phyloP scores from a whole-genome alignment of 1,140 invertebrate genomes.

The Drosophila lacteicornis region DNA sequence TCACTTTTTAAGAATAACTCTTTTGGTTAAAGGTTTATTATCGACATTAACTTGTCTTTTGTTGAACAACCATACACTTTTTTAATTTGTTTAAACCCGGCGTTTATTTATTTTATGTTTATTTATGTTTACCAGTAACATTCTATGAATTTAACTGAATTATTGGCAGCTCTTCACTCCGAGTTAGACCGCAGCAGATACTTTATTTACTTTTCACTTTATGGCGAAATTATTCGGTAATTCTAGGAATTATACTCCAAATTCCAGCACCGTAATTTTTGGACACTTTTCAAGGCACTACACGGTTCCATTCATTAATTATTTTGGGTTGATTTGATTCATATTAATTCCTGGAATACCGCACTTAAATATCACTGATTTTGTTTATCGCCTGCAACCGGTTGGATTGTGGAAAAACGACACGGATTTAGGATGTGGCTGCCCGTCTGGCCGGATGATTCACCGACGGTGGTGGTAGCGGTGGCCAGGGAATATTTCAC shows the following conservation, averaged over 20 bases:
- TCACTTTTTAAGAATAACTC: neutral
- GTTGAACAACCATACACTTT: neutral
- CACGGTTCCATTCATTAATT: neutral
- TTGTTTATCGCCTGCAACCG: slow-evolving; percentile 30
- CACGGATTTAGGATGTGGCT: slow-evolving; percentile 44
- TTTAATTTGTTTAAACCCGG: neutral
- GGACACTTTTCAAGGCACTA: neutral
- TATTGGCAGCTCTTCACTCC: neutral
- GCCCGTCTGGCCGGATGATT: slow-evolving; percentile 24
- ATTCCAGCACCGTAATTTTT: neutral
- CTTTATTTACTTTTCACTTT: neutral
- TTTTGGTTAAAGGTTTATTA: neutral
- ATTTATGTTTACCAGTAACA: too few species aligned
- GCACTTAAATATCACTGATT: slow-evolving; percentile 5
- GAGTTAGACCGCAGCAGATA: neutral
- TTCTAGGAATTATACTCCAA: neutral
- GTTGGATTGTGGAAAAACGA: slow-evolving; percentile 29
- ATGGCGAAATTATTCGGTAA: slow-evolving; percentile 2
- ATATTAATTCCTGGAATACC: slow-evolving; percentile 22
- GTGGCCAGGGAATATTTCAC: slow-evolving; percentile 25
- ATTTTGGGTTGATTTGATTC: neutral
- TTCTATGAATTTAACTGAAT: neutral
- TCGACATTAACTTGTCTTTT: too few species aligned
- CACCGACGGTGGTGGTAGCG: slow-evolving; percentile 1
- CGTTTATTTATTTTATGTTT: neutral